phyloP scores from a whole-genome alignment of 2,113 vertebrate genomes.

The Hepsetus odoe region DNA sequence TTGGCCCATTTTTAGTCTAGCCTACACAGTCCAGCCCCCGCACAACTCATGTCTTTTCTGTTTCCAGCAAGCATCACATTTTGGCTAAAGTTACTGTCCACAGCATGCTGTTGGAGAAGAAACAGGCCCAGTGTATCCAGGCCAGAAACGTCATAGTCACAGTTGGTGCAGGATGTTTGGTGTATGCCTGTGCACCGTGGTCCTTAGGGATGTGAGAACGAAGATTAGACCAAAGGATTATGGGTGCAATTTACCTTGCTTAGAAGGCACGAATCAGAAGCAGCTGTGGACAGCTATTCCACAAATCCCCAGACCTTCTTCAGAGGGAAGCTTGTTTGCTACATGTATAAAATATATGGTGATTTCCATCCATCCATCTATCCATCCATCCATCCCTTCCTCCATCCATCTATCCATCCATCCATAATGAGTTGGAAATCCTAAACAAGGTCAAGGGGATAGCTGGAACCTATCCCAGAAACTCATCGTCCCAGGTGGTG shows the following conservation, averaged over 20 bases:
- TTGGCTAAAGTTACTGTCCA: neutral
- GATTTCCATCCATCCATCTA: no score
- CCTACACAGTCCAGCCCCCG: neutral
- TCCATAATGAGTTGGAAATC: no score
- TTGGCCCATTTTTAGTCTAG: neutral
- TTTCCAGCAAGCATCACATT: neutral
- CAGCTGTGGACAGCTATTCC: neutral
- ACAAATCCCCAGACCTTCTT: neutral
- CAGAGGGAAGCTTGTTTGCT: no score
- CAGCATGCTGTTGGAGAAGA: neutral
- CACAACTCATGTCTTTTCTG: neutral
- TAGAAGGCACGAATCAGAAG: neutral
- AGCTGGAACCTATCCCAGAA: no score
- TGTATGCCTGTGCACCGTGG: neutral
- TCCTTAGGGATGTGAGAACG: neutral
- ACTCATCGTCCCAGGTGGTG: no score
- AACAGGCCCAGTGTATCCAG: neutral
- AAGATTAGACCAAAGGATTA: slow-evolving; percentile 6
- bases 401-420: no score
- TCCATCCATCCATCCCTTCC: no score
- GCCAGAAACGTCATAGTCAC: neutral
- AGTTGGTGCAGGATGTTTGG: neutral
- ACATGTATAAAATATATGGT: no score
- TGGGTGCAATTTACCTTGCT: neutral
- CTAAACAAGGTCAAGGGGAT: no score